Evolutionary conservation across 2,113 vertebrate genomes (phyloP).

Genomic region (Xiphophorus hellerii): DNA sequence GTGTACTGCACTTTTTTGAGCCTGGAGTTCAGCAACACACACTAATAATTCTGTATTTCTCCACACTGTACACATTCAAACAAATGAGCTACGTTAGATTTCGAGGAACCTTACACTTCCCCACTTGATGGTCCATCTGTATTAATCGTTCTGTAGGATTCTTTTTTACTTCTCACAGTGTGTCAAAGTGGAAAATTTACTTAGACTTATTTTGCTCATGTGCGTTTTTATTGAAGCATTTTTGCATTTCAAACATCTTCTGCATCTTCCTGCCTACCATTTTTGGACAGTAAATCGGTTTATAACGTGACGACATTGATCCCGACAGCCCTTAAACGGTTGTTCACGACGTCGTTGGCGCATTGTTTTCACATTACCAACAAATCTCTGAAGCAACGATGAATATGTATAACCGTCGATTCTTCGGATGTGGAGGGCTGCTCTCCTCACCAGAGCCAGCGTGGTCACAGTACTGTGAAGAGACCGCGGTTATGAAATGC

Average conservation of each 20-base stretch:
- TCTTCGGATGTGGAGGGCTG: slow-evolving; percentile 19
- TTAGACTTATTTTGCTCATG: not conserved
- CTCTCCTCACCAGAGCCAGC: slow-evolving; percentile 14
- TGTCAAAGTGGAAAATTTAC: not conserved
- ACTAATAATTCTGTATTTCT: no score
- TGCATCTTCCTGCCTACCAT: not conserved
- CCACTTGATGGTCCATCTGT: not conserved
- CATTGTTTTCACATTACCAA: slow-evolving; percentile 33
- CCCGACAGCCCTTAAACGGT: slow-evolving; percentile 22
- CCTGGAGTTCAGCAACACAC: no score
- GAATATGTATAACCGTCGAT: slow-evolving; percentile 46
- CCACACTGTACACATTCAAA: no score
- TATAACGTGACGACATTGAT: slow-evolving; percentile 43
- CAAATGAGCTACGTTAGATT: no score
- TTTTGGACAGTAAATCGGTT: slow-evolving; percentile 19
- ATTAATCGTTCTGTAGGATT: not conserved
- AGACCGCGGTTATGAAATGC: slow-evolving; percentile 62
- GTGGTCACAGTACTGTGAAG: slow-evolving; percentile 39
- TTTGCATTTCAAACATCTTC: not conserved
- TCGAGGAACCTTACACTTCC: no score
- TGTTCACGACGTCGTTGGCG: slow-evolving; percentile 22
- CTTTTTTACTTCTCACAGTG: not conserved
- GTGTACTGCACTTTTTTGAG: no score
- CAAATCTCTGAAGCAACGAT: slow-evolving; percentile 51
- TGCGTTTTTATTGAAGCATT: not conserved